A percentile compares a stretch with the other conserved stretches of the same genome.
These are phyloP conservation scores for Drosophila lini DNA, from an alignment of 1,140 invertebrate genomes.

Conservation along the genomic window DNA sequence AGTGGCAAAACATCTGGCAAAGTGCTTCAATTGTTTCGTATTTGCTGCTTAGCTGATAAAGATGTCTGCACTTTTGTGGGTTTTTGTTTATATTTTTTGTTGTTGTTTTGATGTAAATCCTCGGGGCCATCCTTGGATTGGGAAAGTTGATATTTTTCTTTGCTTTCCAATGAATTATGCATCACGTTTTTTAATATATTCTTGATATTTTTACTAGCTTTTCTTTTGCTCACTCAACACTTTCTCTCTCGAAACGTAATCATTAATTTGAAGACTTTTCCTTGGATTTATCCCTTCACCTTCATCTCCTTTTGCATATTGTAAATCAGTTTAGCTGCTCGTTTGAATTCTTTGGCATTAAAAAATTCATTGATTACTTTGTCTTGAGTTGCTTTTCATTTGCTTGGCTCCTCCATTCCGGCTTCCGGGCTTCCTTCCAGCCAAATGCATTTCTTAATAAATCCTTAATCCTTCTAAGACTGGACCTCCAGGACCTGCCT, in stretches of 20 bases:
- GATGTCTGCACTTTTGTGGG: conserved; percentile 31
- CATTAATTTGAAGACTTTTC: conserved; percentile 39
- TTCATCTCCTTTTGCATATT: conserved; percentile 17
- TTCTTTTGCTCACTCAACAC: conserved; percentile 3
- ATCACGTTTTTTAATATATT: conserved; percentile 8
- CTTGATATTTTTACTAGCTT: conserved; percentile 9
- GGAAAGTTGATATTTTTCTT: background rate
- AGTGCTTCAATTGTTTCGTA: conserved; percentile 12
- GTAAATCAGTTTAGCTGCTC: conserved; percentile 51
- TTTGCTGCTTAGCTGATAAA: conserved; percentile 14
- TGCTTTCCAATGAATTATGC: conserved; percentile 1
- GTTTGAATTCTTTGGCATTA: conserved; percentile 25
- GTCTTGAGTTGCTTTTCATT: conserved; percentile 57
- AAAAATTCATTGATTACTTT: conserved; percentile 65
- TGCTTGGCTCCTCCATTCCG: conserved; percentile 29
- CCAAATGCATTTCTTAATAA: conserved; percentile 65
- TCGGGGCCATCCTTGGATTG: conserved; percentile 2
- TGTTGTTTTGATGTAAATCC: conserved; percentile 22
- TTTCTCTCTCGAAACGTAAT: conserved; percentile 21
- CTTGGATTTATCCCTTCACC: background rate
- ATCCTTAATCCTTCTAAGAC: conserved; percentile 52
- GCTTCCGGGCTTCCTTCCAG: conserved; percentile 8
- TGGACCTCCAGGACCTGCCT: conserved; percentile 6
- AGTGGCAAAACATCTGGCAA: conserved; percentile 20
- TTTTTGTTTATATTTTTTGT: conserved; percentile 19